Percentiles rank a stretch among this genome's conserved stretches.
Evolutionary conservation across 2,113 vertebrate genomes (phyloP).

Genomic region (Formicarius rufipectus): DNA sequence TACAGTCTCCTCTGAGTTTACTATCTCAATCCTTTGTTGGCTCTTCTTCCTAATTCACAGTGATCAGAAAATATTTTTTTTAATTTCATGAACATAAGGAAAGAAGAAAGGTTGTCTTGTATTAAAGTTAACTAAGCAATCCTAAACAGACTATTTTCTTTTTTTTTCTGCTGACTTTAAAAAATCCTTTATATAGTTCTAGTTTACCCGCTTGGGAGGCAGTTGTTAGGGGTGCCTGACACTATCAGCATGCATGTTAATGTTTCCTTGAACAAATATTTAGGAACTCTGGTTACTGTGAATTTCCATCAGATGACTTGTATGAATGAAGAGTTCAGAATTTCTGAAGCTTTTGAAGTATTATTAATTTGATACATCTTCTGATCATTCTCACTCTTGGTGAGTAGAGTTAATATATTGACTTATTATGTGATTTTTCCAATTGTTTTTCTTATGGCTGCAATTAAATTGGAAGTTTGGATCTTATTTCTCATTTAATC

Average conservation of each 20-base stretch:
- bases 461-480: background rate
- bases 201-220: background rate
- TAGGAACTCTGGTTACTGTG: background rate
- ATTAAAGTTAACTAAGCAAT: background rate
- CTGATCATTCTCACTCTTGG: background rate
- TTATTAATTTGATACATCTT: background rate
- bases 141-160: accelerated
- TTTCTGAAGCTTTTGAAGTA: background rate
- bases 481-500: background rate
- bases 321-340: background rate
- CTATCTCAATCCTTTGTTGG: background rate
- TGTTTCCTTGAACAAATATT: background rate
- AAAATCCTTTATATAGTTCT: background rate
- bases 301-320: background rate
- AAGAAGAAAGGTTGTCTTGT: background rate
- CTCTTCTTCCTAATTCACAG: background rate
- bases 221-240: background rate
- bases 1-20: background rate
- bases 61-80: background rate
- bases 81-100: background rate
- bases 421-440: background rate
- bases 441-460: background rate
- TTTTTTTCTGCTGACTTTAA: background rate
- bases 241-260: background rate
- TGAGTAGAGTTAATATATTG: background rate